A percentile compares a stretch with the other conserved stretches of the same genome.
Conservation (phyloP, 2,797 vertebrate species). For the Hemitrygon akajei region DNA sequence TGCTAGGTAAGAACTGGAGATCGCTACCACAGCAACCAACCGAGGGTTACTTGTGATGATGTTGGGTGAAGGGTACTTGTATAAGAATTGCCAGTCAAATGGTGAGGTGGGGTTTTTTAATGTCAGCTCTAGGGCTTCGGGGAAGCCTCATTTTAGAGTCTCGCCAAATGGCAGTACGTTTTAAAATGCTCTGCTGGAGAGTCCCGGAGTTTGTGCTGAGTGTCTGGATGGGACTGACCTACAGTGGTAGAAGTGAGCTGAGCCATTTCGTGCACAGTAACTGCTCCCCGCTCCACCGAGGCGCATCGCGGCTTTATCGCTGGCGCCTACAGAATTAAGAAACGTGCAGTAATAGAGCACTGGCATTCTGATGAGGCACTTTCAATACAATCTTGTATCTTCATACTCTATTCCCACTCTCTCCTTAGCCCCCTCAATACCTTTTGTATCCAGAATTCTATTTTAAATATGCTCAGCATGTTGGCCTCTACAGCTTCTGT, state of each 20-base stretch:
- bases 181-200: no score
- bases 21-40: no score
- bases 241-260: not conserved
- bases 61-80: not conserved
- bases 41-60: not conserved
- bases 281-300: not conserved
- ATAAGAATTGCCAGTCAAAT: no score
- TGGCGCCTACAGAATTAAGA: not conserved
- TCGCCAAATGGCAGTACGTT: no score
- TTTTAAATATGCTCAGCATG: no score
- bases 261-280: not conserved
- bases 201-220: not conserved
- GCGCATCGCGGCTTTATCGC: not conserved
- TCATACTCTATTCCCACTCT: no score
- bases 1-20: not conserved
- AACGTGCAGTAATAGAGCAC: no score
- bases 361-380: no score
- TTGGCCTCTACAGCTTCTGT: no score
- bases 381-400: no score
- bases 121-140: not conserved
- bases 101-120: not conserved
- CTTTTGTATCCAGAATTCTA: no score
- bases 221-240: not conserved
- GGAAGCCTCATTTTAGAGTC: not conserved
- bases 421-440: no score